Conservation (phyloP, 2,797 vertebrate species). For the Enteromius viviparus region DNA sequence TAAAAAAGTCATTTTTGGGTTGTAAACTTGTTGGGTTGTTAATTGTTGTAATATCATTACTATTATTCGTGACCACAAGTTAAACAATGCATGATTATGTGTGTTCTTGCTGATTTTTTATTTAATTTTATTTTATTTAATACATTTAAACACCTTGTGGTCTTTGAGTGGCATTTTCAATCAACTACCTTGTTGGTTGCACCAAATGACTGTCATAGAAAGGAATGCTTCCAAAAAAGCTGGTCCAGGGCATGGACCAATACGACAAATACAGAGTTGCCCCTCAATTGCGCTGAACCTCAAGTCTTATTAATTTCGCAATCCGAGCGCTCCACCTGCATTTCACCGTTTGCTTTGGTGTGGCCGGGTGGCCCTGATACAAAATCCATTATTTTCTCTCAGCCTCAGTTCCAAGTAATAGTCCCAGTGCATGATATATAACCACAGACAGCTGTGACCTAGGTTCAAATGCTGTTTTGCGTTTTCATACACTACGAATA, state of each 20-base stretch:
- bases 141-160: not conserved
- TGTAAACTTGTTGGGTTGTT: not conserved
- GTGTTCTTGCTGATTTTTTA: not conserved
- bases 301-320: slow-evolving; percentile 13
- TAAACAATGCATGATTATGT: not conserved
- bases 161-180: not conserved
- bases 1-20: not conserved
- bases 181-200: not conserved
- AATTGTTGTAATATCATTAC: not conserved
- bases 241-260: not conserved
- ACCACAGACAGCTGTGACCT: slow-evolving; percentile 42
- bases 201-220: not conserved
- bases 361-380: slow-evolving; percentile 2
- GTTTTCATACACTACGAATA: slow-evolving; percentile 32
- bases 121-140: too few species aligned
- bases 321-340: not conserved
- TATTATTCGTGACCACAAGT: not conserved
- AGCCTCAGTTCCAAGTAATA: slow-evolving; percentile 11
- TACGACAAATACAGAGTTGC: not conserved
- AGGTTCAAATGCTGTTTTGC: slow-evolving; percentile 33
- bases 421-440: slow-evolving; percentile 33
- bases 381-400: slow-evolving; percentile 17
- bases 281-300: not conserved
- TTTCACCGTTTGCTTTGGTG: slow-evolving; percentile 27
- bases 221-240: not conserved